phyloP scores from a whole-genome alignment of 2,797 vertebrate genomes.

The Esox masquinongy region DNA sequence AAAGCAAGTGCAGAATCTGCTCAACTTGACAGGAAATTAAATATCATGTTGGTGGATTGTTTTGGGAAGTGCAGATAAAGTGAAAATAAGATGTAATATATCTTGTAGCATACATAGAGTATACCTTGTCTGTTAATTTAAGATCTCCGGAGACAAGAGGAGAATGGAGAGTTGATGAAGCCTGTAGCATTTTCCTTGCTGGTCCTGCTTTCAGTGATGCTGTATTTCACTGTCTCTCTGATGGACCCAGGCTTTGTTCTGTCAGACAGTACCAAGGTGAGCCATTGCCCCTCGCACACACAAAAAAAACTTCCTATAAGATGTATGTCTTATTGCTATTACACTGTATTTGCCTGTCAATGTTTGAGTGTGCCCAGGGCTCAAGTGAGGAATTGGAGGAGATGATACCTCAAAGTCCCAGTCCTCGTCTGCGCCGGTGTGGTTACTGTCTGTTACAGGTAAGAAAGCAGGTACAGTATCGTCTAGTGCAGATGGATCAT shows the following conservation, averaged over 20 bases:
- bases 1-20: no score
- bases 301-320: not conserved
- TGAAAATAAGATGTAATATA: no score
- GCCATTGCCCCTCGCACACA: not conserved
- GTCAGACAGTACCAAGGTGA: slow-evolving; percentile 71
- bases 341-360: slow-evolving; percentile 11
- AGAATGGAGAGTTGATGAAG: slow-evolving; percentile 77
- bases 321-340: not conserved
- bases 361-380: slow-evolving; percentile 35
- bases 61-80: no score
- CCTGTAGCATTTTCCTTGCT: slow-evolving; percentile 79
- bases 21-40: no score
- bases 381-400: slow-evolving; percentile 72
- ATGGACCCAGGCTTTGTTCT: slow-evolving; percentile 94
- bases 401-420: slow-evolving; percentile 63
- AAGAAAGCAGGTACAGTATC: slow-evolving; percentile 1
- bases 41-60: no score
- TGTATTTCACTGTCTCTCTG: slow-evolving; percentile 87
- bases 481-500: not conserved
- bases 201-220: slow-evolving; percentile 82
- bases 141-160: slow-evolving; percentile 80
- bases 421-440: slow-evolving; percentile 77
- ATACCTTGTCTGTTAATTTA: slow-evolving; percentile 16
- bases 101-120: not conserved
- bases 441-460: slow-evolving; percentile 90